These are phyloP conservation scores for Tragelaphus strepsiceros DNA, from an alignment of 2,113 vertebrate genomes.

Conservation along the genomic window DNA sequence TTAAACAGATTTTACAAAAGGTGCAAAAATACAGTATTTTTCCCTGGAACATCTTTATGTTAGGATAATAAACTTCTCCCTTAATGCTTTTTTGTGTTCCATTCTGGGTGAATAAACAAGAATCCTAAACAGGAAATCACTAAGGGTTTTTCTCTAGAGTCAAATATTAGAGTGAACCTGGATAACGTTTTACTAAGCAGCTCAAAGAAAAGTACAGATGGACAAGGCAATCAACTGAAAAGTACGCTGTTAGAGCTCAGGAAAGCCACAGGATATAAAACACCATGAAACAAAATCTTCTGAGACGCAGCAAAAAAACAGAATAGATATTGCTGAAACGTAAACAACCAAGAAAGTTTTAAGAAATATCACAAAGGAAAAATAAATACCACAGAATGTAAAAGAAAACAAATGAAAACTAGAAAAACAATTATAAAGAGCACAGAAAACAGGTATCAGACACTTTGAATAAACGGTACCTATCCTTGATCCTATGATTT, in stretches of 20 bases:
- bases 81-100: background rate
- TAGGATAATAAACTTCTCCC: background rate
- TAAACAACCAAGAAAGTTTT: background rate
- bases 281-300: background rate
- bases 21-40: background rate
- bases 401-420: background rate
- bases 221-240: background rate
- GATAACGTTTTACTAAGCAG: background rate
- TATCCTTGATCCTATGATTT: background rate
- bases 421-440: background rate
- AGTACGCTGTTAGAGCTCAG: background rate
- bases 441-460: background rate
- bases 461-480: background rate
- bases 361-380: background rate
- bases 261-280: background rate
- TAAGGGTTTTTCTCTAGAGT: background rate
- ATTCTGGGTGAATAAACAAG: background rate
- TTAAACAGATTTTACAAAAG: background rate
- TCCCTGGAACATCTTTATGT: background rate
- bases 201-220: background rate
- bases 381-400: background rate
- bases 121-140: background rate
- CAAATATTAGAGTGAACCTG: background rate
- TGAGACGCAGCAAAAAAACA: background rate
- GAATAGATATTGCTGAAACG: background rate